Evolutionary conservation across 2,113 vertebrate species (phyloP).

Genomic region (Oreochromis aureus): DNA sequence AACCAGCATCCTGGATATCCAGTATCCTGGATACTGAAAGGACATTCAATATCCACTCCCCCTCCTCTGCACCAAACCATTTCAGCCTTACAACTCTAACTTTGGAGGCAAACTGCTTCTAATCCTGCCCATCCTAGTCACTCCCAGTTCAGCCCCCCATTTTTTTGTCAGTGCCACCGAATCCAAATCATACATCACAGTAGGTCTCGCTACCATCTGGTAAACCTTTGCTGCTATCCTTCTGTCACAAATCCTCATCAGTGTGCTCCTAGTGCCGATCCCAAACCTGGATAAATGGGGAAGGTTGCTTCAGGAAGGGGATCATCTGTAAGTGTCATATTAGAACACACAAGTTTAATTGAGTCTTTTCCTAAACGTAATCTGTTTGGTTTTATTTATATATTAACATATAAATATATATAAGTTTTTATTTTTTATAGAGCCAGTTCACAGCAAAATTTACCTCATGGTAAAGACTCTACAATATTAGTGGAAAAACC

Average conservation of each 20-base stretch:
- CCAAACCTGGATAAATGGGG: neutral
- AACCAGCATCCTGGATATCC: neutral
- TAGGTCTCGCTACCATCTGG: neutral
- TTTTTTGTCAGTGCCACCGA: neutral
- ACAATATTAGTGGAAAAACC: neutral
- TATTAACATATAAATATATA: neutral
- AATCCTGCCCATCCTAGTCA: neutral
- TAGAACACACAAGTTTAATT: neutral
- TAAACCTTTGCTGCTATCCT: neutral
- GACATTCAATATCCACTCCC: neutral
- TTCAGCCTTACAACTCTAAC: neutral
- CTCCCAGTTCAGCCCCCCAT: rapidly evolving
- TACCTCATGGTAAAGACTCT: neutral
- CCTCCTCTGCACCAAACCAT: neutral
- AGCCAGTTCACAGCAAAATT: neutral
- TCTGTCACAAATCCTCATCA: neutral
- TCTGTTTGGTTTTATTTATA: neutral
- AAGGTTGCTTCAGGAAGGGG: neutral
- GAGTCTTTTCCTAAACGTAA: neutral
- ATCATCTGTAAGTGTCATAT: neutral
- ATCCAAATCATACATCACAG: neutral
- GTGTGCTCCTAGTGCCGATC: neutral
- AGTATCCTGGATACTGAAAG: neutral
- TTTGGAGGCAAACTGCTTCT: neutral
- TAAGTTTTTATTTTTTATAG: neutral